Conservation (phyloP, 2,113 vertebrate genomes). For the Rhagologus leucostigma region DNA sequence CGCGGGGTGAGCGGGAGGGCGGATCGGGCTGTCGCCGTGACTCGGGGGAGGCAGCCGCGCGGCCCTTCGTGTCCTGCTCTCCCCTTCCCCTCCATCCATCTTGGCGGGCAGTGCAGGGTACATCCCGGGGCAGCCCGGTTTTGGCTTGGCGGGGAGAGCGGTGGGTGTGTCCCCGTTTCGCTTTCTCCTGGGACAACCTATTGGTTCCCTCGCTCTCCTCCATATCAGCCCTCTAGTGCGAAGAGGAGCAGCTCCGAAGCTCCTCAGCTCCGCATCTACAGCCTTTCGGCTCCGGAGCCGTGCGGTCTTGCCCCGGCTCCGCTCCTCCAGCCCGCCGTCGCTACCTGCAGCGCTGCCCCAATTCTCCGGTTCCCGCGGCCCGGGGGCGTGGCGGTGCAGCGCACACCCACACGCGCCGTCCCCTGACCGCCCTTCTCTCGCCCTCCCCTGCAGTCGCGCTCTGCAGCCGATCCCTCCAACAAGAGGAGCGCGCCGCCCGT, state of each 20-base stretch:
- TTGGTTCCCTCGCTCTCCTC: background rate
- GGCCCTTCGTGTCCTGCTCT: background rate
- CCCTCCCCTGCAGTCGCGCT: background rate
- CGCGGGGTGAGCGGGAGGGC: too few species aligned
- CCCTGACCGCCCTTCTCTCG: too few species aligned
- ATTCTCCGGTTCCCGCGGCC: too few species aligned
- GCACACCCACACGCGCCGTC: too few species aligned
- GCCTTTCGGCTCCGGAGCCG: background rate
- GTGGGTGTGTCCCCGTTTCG: background rate
- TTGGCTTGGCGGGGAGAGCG: too few species aligned
- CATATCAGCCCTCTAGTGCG: too few species aligned
- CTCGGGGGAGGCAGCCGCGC: too few species aligned
- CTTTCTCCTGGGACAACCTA: background rate
- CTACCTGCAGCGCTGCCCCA: background rate
- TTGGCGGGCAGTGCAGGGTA: background rate
- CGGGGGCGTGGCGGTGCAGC: background rate
- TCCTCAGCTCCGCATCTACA: too few species aligned
- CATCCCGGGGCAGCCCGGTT: accelerated
- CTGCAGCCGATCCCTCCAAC: background rate
- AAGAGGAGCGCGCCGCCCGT: conserved; percentile 33
- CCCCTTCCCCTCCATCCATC: too few species aligned
- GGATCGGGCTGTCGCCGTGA: background rate
- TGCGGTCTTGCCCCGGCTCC: background rate
- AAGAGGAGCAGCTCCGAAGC: background rate
- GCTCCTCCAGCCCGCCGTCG: background rate